Evolutionary conservation across 2,113 vertebrate species (phyloP).

Genomic region (Atlantisia rogersi): DNA sequence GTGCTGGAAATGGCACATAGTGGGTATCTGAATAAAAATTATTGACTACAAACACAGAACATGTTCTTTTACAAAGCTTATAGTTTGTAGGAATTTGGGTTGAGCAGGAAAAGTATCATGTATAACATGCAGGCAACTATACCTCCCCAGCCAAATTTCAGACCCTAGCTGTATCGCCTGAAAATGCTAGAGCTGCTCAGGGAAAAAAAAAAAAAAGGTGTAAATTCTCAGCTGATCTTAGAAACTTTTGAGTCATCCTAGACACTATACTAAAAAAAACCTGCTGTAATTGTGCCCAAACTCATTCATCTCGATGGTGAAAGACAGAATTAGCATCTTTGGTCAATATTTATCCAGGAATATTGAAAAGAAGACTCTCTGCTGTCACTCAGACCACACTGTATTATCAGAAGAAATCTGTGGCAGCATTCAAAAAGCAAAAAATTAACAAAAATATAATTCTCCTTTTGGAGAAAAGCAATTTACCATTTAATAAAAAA

Average conservation of each 20-base stretch:
- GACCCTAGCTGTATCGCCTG: neutral
- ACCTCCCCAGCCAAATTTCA: neutral
- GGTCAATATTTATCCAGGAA: conserved; percentile 52
- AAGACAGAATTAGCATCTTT: conserved; percentile 40
- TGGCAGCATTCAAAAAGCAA: neutral
- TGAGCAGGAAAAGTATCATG: neutral
- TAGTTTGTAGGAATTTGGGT: neutral
- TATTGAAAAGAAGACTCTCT: conserved; percentile 18
- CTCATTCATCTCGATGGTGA: conserved; percentile 25
- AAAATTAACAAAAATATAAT: conserved; percentile 8
- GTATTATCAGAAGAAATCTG: conserved; percentile 1
- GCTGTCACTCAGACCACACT: conserved; percentile 26
- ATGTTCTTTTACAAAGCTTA: neutral
- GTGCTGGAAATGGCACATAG: neutral
- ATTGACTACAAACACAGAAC: neutral
- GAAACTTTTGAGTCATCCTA: conserved; percentile 27
- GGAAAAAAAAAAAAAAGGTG: neutral
- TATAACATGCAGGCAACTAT: neutral
- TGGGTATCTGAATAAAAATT: neutral
- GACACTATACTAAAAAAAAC: neutral
- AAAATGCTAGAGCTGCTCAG: neutral
- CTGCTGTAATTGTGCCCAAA: neutral
- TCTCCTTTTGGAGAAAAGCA: conserved; percentile 16
- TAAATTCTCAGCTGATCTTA: neutral
- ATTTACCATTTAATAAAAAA: conserved; percentile 51